Base-by-base conservation (phyloP, 2,888 invertebrate species). In the Parapristionchus giblindavisi region DNA sequence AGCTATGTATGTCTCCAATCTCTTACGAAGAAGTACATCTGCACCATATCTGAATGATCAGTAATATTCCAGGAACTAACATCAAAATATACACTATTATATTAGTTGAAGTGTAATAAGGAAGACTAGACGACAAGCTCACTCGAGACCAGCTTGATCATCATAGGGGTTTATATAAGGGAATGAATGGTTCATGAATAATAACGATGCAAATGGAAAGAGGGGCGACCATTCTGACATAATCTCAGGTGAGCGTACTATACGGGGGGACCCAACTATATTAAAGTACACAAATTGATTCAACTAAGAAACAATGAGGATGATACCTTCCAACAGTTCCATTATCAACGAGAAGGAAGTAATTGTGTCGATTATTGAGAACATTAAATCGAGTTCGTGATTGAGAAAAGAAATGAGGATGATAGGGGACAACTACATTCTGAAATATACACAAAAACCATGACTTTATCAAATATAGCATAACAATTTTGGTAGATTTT, bases 311-410 rank as follows among this genome's bases (percentile, higher is more conserved):
- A 43, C 43, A 43, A 14, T 17, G 17, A 43, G 43, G 43, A 17
- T 14, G 14, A 17, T 54, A 80, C 80, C 81, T 77, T 17, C 95
- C 97, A 75, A 94, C 93, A 1, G 97, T 96, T n/a, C 99, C 99
- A 90, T 99, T 97, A 90, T 99, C 99, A 21, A 96, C 97, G 80
- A 99, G 90, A 78, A 99, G 91, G 90, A 99, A 99, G 90, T 96
- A 98, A 24, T 96, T 95, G 90, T 99, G 97, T 60, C 96, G 92
- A 90, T 95, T 96, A 91, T 99, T 99, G 77, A 99, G 91, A 8
- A 78, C 82, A 11, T 81, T 83, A 73, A 85, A 83, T 54, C 85
- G 63, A 14, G 81, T 81, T 65, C 83, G 81, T 27, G 72, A 48
- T 36, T 32, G 84, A 76, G 84, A 81, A 52, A 81, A 81, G 48